Evolutionary conservation across 2,888 invertebrate species (phyloP).

Genomic region (Neoitamus cyanurus): DNA sequence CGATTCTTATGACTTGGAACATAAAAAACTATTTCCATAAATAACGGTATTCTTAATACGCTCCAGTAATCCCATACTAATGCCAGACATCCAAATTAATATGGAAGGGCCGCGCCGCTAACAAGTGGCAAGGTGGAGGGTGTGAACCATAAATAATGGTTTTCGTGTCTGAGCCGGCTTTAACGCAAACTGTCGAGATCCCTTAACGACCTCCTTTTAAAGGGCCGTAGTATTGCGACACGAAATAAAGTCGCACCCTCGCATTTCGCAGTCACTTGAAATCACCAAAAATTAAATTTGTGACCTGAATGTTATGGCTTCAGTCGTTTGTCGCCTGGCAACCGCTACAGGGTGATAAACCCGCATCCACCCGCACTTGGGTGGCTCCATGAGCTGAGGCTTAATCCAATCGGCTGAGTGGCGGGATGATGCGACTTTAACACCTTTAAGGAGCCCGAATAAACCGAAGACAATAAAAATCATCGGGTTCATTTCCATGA

Average conservation of each 20-base stretch:
- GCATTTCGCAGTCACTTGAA: background rate
- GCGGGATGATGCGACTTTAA: background rate
- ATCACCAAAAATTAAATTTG: constrained; percentile 5
- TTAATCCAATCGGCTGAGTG: background rate
- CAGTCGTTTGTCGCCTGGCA: background rate
- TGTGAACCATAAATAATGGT: background rate
- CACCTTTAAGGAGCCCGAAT: background rate
- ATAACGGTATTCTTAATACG: background rate
- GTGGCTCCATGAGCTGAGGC: background rate
- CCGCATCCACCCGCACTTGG: background rate
- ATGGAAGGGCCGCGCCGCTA: background rate
- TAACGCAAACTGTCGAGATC: background rate
- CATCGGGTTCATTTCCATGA: constrained; percentile 21
- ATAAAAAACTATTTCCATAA: background rate
- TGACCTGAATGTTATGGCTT: background rate
- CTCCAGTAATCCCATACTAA: background rate
- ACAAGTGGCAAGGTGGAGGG: background rate
- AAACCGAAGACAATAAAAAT: background rate
- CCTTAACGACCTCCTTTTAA: background rate
- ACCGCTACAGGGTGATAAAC: background rate
- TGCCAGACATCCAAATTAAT: background rate
- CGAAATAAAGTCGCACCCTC: background rate
- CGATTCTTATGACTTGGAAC: background rate
- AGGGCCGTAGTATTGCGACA: background rate
- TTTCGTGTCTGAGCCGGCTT: background rate